phyloP scores from a whole-genome alignment of 2,888 invertebrate species.

The Pristionchus maxplancki region DNA sequence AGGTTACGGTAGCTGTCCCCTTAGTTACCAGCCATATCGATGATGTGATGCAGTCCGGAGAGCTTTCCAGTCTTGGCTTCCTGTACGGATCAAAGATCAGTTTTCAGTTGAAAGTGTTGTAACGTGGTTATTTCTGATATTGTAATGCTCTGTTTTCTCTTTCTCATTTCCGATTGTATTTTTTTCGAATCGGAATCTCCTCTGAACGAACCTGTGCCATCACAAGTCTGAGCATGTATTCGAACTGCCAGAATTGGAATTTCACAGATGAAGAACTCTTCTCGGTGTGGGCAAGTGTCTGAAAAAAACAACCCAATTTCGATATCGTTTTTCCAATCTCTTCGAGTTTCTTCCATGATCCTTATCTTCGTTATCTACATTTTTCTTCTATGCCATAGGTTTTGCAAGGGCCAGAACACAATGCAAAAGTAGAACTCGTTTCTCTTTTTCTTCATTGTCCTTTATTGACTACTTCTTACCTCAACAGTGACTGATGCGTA shows the following conservation, averaged over 20 bases:
- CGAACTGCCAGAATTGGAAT: constrained; percentile 77
- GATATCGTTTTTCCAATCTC: background rate
- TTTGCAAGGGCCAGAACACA: background rate
- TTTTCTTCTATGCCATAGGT: background rate
- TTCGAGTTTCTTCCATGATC: background rate
- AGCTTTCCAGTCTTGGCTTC: constrained; percentile 73
- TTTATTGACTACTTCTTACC: constrained; percentile 56
- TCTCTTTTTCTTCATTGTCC: background rate
- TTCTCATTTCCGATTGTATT: background rate
- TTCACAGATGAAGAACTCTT: constrained; percentile 72
- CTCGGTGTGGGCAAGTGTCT: constrained; percentile 74
- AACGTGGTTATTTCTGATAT: background rate
- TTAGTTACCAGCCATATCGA: constrained; percentile 71
- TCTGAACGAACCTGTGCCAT: constrained; percentile 67
- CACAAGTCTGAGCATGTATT: constrained; percentile 74
- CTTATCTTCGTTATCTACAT: background rate
- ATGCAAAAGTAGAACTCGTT: background rate
- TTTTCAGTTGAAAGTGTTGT: background rate
- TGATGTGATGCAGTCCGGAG: constrained; percentile 72
- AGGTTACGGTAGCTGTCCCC: constrained; percentile 4
- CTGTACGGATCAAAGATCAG: constrained; percentile 57
- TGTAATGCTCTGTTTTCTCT: background rate
- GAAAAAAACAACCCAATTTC: constrained; percentile 52
- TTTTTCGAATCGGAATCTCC: background rate
- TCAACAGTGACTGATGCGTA: constrained; percentile 76